These are phyloP conservation scores for Halichondria panicea DNA, from an alignment of 37 sponge, comb jelly and placozoan species.

Conservation along the genomic window DNA sequence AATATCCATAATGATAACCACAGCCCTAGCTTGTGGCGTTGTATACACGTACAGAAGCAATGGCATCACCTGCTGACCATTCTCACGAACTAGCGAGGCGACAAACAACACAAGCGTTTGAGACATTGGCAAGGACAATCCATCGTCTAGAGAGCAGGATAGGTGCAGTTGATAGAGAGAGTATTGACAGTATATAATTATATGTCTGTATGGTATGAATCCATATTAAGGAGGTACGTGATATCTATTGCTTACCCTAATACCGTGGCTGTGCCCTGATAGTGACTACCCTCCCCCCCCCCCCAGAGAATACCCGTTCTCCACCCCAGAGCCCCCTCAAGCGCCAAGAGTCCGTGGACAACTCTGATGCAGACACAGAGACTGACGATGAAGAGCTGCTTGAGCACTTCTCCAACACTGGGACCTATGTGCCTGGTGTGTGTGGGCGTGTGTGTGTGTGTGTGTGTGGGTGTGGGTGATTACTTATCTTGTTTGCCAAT, in stretches of 20 bases:
- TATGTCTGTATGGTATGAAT: not conserved
- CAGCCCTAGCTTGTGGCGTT: too few relatives aligned
- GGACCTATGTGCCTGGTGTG: not conserved
- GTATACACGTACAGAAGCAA: too few relatives aligned
- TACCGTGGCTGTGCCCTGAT: not conserved
- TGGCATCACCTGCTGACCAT: too few relatives aligned
- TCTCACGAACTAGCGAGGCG: not conserved
- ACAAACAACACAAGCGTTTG: slow-evolving; percentile 17
- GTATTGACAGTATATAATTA: not conserved
- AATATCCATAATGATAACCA: too few relatives aligned
- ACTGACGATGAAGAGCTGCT: not conserved
- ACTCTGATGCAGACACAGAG: not conserved
- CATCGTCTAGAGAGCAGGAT: slow-evolving; percentile 20
- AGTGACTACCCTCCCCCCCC: not conserved
- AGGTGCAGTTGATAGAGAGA: slow-evolving; percentile 4
- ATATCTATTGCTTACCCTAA: not conserved
- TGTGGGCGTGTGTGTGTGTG: not conserved
- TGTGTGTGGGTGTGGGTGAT: too few relatives aligned
- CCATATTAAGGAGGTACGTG: not conserved
- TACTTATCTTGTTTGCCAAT: too few relatives aligned
- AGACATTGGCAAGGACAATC: slow-evolving; percentile 36
- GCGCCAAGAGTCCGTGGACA: not conserved
- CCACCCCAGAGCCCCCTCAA: slow-evolving; percentile 5
- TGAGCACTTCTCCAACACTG: not conserved
- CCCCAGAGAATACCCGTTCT: slow-evolving; percentile 5